Base-by-base conservation (phyloP, 2,888 invertebrate genomes). In the Marronus borbonicus region DNA sequence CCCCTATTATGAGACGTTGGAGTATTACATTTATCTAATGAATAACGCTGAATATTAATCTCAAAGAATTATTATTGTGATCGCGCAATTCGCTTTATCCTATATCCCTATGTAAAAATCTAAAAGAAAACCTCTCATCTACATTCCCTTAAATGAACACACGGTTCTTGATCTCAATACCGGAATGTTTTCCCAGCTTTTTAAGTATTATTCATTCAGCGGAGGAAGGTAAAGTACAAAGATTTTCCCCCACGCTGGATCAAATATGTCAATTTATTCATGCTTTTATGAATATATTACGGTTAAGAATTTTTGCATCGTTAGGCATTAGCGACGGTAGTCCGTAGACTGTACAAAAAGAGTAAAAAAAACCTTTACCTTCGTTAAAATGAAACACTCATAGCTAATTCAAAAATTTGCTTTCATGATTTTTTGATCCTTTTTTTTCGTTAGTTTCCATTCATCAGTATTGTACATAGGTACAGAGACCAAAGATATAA, bases 111-210 rank as follows among this genome's bases (percentile, higher is more conserved):
- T 5, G 3, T 66, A n/a, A 20, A 66, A 68, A 28, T 62, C 62
- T 1, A n/a, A 55, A n/a, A 62, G 62, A 62, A 62, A 62, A 31
- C 31, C 28, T 68, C 50, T 68, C 39, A 68, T 52, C 50, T 49
- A 8, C 44, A 7, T 44, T 8, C 12, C 44, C 20, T 74, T 74
- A 74, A 74, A 44, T 60, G 60, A 76, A 28, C 76, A 76, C 65
- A 76, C 66, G 76, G 50, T 58, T 44, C 78, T 78, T 52, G 72
- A 70, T 77, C 50, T 72, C 60, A 62, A 70, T 49, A 85, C 81
- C 84, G 84, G 85, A 86, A 86, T 85, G 85, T 85, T 86, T 85
- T 85, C 84, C 31, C 86, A 84, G 85, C 85, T 82, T 85, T 84
- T 86, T 84, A 82, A 86, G 84, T 84, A 84, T 83, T 84, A 83